Evolutionary conservation across 1,140 invertebrate genomes (phyloP).

Genomic region (Tyrophagus putrescentiae): DNA sequence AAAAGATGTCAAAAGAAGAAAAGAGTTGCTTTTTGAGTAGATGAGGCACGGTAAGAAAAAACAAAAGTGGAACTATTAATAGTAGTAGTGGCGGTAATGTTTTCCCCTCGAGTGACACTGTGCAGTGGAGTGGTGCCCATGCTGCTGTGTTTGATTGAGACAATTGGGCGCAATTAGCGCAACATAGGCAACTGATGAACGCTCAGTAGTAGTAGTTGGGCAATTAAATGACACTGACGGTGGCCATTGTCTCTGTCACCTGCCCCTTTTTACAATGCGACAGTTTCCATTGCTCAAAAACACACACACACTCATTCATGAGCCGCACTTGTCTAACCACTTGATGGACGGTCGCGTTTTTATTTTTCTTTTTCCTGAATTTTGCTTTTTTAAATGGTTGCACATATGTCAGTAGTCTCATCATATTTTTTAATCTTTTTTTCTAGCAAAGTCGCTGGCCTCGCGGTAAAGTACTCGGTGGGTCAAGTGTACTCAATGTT

Average conservation of each 20-base stretch:
- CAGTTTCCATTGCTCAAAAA: background rate
- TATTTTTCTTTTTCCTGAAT: background rate
- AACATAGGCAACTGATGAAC: no score
- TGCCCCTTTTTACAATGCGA: no score
- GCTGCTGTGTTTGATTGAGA: no score
- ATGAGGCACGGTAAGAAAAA: no score
- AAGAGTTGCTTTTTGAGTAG: no score
- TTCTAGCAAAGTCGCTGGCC: constrained; percentile 22
- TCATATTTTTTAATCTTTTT: background rate
- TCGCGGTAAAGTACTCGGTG: constrained; percentile 61
- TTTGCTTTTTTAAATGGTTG: background rate
- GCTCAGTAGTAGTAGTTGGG: no score
- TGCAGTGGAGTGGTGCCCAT: no score
- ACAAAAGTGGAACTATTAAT: no score
- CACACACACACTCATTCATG: constrained; percentile 7
- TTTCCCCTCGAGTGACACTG: no score
- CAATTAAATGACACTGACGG: background rate
- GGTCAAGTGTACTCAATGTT: constrained; percentile 77
- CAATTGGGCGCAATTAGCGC: no score
- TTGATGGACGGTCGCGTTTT: background rate
- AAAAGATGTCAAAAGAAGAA: no score
- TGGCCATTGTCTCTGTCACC: background rate
- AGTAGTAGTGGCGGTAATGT: no score
- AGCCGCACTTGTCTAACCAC: background rate
- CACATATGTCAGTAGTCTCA: background rate